A percentile compares a stretch with the other conserved stretches of the same genome.
These are phyloP conservation scores for Rhynchophorus ferrugineus DNA, from an alignment of 1,140 invertebrate species.

Conservation along the genomic window DNA sequence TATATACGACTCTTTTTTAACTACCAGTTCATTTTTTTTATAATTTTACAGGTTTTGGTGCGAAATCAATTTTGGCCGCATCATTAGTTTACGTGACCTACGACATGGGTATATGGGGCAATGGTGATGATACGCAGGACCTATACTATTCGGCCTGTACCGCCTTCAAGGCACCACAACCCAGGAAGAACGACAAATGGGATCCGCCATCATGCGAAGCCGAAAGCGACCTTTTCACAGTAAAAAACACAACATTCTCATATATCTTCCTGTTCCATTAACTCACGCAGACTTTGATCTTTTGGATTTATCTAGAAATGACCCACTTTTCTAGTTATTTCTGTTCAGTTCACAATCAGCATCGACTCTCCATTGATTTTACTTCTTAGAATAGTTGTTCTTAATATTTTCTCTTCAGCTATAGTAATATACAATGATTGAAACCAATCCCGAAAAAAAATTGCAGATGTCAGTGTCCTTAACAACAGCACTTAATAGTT, in stretches of 20 bases:
- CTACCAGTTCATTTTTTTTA: no score
- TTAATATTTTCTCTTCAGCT: no score
- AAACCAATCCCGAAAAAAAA: no score
- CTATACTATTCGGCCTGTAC: constrained; percentile 26
- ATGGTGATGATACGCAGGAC: constrained; percentile 26
- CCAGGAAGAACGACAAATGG: constrained; percentile 22
- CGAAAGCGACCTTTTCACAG: constrained; percentile 31
- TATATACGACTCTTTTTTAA: neutral
- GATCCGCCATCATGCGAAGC: constrained; percentile 40
- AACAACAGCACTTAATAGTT: no score
- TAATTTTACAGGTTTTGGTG: constrained; percentile 27
- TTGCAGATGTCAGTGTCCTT: no score
- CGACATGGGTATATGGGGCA: constrained; percentile 33
- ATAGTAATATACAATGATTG: no score
- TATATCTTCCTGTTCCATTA: neutral
- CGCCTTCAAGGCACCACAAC: constrained; percentile 8
- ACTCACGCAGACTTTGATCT: neutral
- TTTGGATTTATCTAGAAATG: no score
- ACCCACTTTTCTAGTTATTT: no score
- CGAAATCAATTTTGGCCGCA: constrained; percentile 26
- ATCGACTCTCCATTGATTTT: no score
- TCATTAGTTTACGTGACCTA: constrained; percentile 26
- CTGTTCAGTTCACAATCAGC: no score
- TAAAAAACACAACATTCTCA: constrained; percentile 4
- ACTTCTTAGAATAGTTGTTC: no score